Conservation (phyloP, 2,113 vertebrate genomes). For the Zosterops lateralis region DNA sequence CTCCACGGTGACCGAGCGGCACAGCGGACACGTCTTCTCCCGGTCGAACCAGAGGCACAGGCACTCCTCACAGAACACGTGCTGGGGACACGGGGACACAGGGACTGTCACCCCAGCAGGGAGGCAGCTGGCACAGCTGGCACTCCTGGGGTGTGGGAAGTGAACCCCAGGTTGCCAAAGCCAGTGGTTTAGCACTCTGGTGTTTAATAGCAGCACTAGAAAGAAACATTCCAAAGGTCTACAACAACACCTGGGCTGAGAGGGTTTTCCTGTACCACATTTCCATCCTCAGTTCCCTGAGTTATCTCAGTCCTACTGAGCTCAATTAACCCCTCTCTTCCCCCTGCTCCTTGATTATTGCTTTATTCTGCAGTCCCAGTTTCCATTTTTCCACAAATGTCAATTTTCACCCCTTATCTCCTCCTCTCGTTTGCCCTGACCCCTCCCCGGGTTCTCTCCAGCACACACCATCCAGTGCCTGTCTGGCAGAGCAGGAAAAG, state of each 20-base stretch:
- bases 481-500: neutral
- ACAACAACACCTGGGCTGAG: neutral
- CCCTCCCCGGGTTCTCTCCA: neutral
- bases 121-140: neutral
- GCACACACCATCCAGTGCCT: neutral
- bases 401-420: neutral
- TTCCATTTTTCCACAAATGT: neutral
- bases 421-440: neutral
- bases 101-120: neutral
- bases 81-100: slow-evolving; percentile 74
- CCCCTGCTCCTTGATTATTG: neutral
- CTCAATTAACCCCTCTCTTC: neutral
- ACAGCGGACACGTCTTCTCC: slow-evolving; percentile 91
- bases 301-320: neutral
- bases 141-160: accelerated
- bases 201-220: neutral
- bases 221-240: neutral
- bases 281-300: neutral
- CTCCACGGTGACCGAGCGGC: slow-evolving; percentile 86
- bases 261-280: neutral
- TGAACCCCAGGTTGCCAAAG: neutral
- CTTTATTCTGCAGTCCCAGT: neutral
- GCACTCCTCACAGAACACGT: slow-evolving; percentile 97
- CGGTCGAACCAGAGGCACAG: slow-evolving; percentile 96
- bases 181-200: neutral